These are phyloP conservation scores for Globodera ellingtonae DNA, from an alignment of 1,140 invertebrate genomes.

Conservation along the genomic window DNA sequence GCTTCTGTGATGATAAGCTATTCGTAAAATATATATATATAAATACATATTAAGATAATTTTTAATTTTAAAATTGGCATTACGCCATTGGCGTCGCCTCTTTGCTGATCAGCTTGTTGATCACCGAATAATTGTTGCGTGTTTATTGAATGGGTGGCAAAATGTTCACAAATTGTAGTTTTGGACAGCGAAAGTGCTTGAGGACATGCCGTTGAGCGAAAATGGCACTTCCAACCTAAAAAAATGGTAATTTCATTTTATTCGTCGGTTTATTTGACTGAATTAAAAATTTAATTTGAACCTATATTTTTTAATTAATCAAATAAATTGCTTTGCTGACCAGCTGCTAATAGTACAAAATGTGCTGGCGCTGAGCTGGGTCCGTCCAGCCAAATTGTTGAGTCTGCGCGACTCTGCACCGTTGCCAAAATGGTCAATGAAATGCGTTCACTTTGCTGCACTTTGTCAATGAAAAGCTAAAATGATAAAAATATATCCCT, in stretches of 20 bases:
- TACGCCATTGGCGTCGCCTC: conserved; percentile 21
- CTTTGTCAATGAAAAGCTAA: conserved; percentile 25
- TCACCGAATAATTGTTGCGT: not conserved
- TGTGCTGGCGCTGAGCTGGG: conserved; percentile 13
- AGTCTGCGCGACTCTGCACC: conserved; percentile 8
- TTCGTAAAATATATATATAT: no score
- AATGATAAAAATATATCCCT: not conserved
- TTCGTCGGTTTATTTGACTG: not conserved
- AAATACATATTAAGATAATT: not conserved
- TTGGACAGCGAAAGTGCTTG: not conserved
- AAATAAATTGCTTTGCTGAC: not conserved
- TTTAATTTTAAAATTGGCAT: not conserved
- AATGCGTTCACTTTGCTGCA: conserved; percentile 21
- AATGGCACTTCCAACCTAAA: conserved; percentile 25
- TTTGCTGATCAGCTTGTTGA: not conserved
- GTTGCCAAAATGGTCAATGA: conserved; percentile 15
- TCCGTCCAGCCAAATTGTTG: conserved; percentile 13
- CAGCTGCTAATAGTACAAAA: conserved; percentile 22
- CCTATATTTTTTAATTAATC: no score
- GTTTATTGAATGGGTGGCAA: not conserved
- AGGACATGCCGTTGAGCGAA: conserved; percentile 19
- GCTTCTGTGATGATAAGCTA: no score
- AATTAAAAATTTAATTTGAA: no score
- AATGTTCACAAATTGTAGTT: conserved; percentile 23
- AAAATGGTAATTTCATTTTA: not conserved